These are phyloP conservation scores for Euglossa dilemma DNA, from an alignment of 1,140 invertebrate genomes.

Conservation along the genomic window DNA sequence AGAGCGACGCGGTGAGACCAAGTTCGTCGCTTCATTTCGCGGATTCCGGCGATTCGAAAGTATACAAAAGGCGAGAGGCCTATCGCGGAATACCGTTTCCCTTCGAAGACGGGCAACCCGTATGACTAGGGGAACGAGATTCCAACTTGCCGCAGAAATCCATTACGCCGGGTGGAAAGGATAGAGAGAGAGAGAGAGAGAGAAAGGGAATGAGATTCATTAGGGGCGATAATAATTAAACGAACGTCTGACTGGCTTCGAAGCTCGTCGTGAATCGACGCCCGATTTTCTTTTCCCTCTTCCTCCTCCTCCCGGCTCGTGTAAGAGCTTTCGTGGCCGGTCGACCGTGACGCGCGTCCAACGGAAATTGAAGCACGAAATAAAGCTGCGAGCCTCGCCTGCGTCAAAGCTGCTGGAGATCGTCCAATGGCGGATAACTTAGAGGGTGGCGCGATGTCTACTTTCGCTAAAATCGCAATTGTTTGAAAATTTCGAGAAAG, in stretches of 20 bases:
- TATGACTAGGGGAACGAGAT: conserved; percentile 6
- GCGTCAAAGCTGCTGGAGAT: not conserved
- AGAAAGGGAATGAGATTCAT: conserved; percentile 67
- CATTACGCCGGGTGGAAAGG: conserved; percentile 60
- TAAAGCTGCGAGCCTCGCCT: conserved; percentile 15
- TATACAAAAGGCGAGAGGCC: not conserved
- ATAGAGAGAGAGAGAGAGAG: not conserved
- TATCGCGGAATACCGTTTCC: conserved; percentile 26
- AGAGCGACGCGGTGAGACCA: not conserved
- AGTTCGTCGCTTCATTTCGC: conserved; percentile 50
- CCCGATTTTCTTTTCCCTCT: conserved; percentile 57
- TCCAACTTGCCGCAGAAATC: conserved; percentile 71
- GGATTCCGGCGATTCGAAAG: not conserved
- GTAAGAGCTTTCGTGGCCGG: conserved; percentile 24
- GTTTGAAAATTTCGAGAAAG: no score
- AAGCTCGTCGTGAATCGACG: conserved; percentile 27
- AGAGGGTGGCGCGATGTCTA: not conserved
- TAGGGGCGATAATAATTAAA: conserved; percentile 74
- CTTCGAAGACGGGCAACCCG: conserved; percentile 15
- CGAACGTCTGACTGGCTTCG: conserved; percentile 64
- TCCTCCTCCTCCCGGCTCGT: not conserved
- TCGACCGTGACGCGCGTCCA: conserved; percentile 7
- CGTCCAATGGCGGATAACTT: not conserved
- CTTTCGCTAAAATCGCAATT: no score
- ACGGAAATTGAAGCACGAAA: conserved; percentile 51